These are phyloP conservation scores for Nasua narica DNA, from an alignment of 2,797 vertebrate genomes.

Conservation along the genomic window DNA sequence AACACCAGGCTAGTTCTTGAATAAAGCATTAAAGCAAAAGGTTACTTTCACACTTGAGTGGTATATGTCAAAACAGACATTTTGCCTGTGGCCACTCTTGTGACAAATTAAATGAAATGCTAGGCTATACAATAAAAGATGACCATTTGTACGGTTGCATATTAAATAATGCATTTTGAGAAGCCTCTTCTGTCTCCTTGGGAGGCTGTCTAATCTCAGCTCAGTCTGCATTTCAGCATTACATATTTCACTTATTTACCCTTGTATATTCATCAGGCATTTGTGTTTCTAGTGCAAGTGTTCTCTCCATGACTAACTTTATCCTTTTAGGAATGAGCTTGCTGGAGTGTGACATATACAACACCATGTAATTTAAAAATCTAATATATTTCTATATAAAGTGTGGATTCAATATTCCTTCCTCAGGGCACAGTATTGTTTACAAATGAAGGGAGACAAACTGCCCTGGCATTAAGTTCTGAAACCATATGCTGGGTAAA, in stretches of 20 bases:
- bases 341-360: constrained; percentile 33
- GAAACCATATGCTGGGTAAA: not conserved
- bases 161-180: not conserved
- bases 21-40: constrained; percentile 81
- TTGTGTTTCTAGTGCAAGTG: not conserved
- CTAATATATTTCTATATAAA: constrained; percentile 53
- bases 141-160: not conserved
- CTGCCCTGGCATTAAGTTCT: not conserved
- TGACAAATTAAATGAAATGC: constrained; percentile 58
- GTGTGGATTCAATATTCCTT: constrained; percentile 30
- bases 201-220: not conserved
- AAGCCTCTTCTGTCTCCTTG: not conserved
- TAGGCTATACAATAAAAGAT: not conserved
- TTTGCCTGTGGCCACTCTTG: constrained; percentile 47
- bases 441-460: constrained; percentile 47
- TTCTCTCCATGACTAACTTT: not conserved
- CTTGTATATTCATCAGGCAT: not conserved
- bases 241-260: not conserved
- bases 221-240: not conserved
- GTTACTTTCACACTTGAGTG: constrained; percentile 83
- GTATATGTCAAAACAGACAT: constrained; percentile 76
- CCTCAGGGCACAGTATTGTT: constrained; percentile 19
- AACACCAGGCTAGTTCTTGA: constrained; percentile 73
- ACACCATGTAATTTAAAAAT: constrained; percentile 43
- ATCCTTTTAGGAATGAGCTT: constrained; percentile 35